Evolutionary conservation across 2,113 vertebrate genomes (phyloP), one percentile per base, ranked within the genome.

Genomic region (Vireo altiloquus): DNA sequence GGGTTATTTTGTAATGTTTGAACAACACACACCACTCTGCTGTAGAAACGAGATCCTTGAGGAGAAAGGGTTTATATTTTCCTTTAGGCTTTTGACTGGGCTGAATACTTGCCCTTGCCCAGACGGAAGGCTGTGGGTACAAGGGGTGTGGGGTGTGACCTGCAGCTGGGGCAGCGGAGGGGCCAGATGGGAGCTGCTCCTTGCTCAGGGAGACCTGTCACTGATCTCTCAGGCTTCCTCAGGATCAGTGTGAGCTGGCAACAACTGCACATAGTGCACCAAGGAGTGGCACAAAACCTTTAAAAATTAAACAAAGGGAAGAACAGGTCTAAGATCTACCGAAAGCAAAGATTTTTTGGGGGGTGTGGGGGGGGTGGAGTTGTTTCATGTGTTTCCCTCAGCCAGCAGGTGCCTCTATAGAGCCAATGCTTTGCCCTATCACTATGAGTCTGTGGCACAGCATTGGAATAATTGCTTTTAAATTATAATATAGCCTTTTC

Each of bases 391-490:
- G 35, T 97, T 97, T 85, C 71, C 81, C 70, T 96, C 96, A 95
- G 76, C 96, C 96, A 97, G 95, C 95, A 97, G 96, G 96, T 97
- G 96, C 96, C 96, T 96, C 96, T 96, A 24, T 94, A 96, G 96
- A 97, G 96, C 82, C 78, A 77, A 76, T 4, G 44, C 91, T 87
- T 37, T 54, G 90, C 85, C 60, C 90, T 39, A 20, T 87, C 87
- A 35, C 44, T 13, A 14, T 20, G 57, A 90, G 59, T 17, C 92
- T 60, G 78, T 88, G 81, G 66, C 79, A 93, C 54, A 70, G 83
- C 59, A 40, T 20, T 88, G 84, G 72, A 95, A 93, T 96, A 97
- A 84, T 77, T 94, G 94, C 85, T 90, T 96, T 87, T 40, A 7
- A 78, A 24, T 56, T 28, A 78, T 54, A 89, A 79, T 27, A 89